Conservation (phyloP, 2,797 vertebrate genomes). For the Cyclura pinguis region DNA sequence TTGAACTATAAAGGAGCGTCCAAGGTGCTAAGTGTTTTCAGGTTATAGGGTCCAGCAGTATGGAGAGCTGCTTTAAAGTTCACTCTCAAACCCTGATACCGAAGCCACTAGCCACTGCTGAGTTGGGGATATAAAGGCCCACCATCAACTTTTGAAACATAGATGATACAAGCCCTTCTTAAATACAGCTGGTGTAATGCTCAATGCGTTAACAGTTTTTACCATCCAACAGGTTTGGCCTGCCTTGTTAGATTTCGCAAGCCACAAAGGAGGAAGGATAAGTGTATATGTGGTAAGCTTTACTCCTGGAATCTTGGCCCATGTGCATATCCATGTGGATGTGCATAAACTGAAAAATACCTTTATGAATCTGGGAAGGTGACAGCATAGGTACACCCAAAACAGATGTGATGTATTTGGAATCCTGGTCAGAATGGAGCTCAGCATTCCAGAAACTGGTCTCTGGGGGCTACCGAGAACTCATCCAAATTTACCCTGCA, state of each 20-base stretch:
- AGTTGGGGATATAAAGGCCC: background rate
- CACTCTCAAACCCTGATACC: too few relatives aligned
- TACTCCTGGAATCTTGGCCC: background rate
- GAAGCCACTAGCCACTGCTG: too few relatives aligned
- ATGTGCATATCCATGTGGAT: background rate
- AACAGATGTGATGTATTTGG: background rate
- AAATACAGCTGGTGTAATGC: background rate
- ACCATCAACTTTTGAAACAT: background rate
- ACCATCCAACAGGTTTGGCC: background rate
- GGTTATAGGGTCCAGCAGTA: too few relatives aligned
- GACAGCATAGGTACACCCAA: background rate
- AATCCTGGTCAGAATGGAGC: background rate
- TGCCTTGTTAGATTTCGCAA: background rate
- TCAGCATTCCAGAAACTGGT: background rate
- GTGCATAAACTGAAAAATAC: background rate
- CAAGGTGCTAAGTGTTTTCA: too few relatives aligned
- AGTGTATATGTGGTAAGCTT: background rate
- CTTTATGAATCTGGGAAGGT: background rate
- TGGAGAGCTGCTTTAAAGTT: too few relatives aligned
- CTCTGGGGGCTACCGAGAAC: background rate
- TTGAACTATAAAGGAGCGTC: too few relatives aligned
- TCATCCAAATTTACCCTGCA: background rate
- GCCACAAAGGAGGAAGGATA: background rate
- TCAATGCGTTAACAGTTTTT: background rate
- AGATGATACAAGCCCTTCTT: background rate